phyloP scores from a whole-genome alignment of 2,113 vertebrate genomes.

The Desmodus rotundus region DNA sequence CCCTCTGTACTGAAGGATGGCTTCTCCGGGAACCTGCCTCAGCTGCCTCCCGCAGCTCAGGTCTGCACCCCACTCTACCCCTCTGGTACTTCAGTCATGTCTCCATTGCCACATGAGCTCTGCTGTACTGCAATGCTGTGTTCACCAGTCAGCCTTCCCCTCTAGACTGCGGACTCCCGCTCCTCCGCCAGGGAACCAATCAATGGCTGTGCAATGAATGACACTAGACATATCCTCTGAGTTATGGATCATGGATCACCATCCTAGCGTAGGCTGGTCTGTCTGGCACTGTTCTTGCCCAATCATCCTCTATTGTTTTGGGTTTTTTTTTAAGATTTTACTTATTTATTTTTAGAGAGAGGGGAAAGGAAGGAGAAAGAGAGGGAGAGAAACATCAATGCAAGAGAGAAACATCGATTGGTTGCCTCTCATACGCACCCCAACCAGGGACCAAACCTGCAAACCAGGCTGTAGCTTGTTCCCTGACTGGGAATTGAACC shows the following conservation, averaged over 20 bases:
- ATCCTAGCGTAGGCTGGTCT: background rate
- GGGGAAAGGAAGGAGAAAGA: too few relatives aligned
- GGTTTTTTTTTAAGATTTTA: too few relatives aligned
- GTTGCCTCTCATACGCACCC: too few relatives aligned
- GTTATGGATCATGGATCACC: background rate
- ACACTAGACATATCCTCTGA: background rate
- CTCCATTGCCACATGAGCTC: background rate
- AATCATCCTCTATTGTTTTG: background rate
- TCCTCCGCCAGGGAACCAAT: background rate
- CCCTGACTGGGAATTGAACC: too few relatives aligned
- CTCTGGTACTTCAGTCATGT: background rate
- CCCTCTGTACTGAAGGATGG: background rate
- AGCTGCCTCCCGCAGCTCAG: background rate
- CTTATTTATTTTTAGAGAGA: too few relatives aligned
- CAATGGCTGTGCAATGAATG: background rate
- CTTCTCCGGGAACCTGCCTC: background rate
- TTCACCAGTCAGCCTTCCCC: background rate
- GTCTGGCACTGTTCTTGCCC: background rate
- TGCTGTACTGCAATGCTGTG: background rate
- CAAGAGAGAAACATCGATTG: too few relatives aligned
- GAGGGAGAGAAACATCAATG: too few relatives aligned
- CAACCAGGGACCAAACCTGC: too few relatives aligned
- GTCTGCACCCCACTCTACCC: background rate
- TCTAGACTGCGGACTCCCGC: rapidly evolving
- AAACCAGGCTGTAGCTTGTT: too few relatives aligned